Base-by-base conservation (phyloP, 2,113 vertebrate species). In the Onychorhynchus coronatus region DNA sequence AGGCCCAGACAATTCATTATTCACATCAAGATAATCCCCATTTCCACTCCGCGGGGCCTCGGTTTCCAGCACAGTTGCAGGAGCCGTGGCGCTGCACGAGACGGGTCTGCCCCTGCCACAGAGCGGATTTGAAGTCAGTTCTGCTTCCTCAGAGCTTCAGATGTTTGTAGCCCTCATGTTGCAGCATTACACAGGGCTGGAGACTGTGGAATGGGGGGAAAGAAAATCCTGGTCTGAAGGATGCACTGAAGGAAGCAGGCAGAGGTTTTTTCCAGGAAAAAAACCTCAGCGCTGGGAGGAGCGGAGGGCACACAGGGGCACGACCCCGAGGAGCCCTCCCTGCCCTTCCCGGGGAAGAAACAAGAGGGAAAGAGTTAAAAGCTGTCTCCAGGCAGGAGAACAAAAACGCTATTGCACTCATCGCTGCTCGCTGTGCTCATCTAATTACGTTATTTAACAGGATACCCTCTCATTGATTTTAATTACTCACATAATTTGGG, bases 391-490 rank as follows among this genome's bases (percentile, higher is more conserved):
- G 85, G 83, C 93, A 95, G 92, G 62, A 88, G 84, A 96, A 91
- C 74, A 94, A 92, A 94, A 83, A 13, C n/a, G 7, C 44, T 55
- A 4, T 14, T 61, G 78, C 87, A 4, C 88, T 93, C 84, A 30
- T 93, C 79, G 53, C 12, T 52, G 17, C 90, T 95, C 2, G 35
- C 93, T 88, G 22, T 2, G 79, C 85, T 96, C 95, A 88, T 83
- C 95, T 96, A 78, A 97, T 93, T 89, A 91, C 27, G 14, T 89
- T 95, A 84, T 93, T 97, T 96, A 96, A 97, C 95, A 93, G 88
- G 95, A 93, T 92, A 93, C 85, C 84, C 95, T 95, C 94, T 89
- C 93, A 92, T 88, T 96, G 94, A 91, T 95, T 97, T 97, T 97
- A 97, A 96, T 95, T 97, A 95, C 96, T 89, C 72, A 68, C 81